phyloP scores from a whole-genome alignment of 2,113 vertebrate genomes.

The Bagarius yarrelli region DNA sequence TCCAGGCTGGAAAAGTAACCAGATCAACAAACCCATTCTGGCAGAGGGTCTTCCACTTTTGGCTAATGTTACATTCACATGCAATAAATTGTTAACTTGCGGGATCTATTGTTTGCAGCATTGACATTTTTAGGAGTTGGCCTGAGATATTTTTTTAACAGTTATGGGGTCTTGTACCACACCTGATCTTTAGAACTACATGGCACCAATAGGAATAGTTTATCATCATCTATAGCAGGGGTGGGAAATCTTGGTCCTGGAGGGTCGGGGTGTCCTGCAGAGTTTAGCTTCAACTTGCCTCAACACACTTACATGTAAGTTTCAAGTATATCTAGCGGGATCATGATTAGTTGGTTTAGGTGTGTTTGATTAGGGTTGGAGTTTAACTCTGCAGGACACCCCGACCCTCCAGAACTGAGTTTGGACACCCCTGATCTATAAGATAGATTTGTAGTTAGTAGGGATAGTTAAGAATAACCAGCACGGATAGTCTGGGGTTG shows the following conservation, averaged over 20 bases:
- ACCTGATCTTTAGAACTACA: neutral
- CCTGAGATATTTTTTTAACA: neutral
- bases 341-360: too few species aligned
- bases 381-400: too few species aligned
- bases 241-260: too few species aligned
- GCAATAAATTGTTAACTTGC: neutral
- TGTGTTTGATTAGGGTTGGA: too few species aligned
- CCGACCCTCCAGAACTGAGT: too few species aligned
- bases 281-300: too few species aligned
- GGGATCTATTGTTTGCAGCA: too few species aligned
- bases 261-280: too few species aligned
- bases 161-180: neutral
- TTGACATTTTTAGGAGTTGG: neutral
- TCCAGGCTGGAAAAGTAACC: conserved; percentile 2
- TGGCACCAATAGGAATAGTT: neutral
- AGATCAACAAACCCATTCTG: conserved; percentile 12
- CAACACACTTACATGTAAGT: too few species aligned
- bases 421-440: too few species aligned
- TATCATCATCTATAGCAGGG: neutral
- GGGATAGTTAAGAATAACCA: neutral
- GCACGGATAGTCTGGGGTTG: neutral
- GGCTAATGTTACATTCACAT: neutral
- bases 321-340: too few species aligned
- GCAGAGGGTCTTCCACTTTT: conserved; percentile 22
- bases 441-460: neutral